Evolutionary conservation across 2,113 vertebrate species (phyloP).

Genomic region (Calyptommatus sinebrachiatus): DNA sequence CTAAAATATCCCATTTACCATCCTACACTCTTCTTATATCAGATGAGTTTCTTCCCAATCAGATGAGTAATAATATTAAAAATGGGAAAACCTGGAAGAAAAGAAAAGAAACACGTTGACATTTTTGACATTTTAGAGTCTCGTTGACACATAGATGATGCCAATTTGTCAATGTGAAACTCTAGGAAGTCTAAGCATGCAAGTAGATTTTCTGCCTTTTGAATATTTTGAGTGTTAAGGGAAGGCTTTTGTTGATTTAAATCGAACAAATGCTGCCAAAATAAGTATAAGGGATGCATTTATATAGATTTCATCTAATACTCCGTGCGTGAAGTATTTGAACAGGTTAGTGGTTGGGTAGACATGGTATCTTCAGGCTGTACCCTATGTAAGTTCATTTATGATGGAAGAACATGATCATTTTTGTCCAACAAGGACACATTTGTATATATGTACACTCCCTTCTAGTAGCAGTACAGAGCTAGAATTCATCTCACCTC

Average conservation of each 20-base stretch:
- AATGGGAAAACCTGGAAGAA: background rate
- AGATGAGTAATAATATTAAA: background rate
- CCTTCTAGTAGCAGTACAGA: conserved; percentile 83
- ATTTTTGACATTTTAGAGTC: no score
- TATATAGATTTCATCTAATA: conserved; percentile 65
- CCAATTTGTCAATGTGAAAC: background rate
- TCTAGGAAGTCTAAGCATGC: no score
- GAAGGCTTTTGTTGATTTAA: conserved; percentile 53
- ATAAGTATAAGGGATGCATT: conserved; percentile 66
- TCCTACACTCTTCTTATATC: background rate
- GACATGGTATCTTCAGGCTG: conserved; percentile 69
- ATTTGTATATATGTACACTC: conserved; percentile 78
- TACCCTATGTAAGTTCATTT: conserved; percentile 77
- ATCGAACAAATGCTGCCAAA: conserved; percentile 62
- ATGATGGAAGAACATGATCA: conserved; percentile 78
- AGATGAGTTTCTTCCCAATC: background rate
- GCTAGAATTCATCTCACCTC: conserved; percentile 84
- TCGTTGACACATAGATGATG: no score
- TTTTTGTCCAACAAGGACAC: conserved; percentile 80
- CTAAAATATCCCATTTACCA: background rate
- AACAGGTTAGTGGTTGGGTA: conserved; percentile 68
- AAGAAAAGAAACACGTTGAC: no score
- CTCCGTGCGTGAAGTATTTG: conserved; percentile 60
- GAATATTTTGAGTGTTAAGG: conserved; percentile 30
- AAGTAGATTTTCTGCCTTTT: conserved; percentile 35